Evolutionary conservation across 2,797 vertebrate genomes (phyloP), one percentile per base, ranked within the genome.

Genomic region (Gobio occitaniae): DNA sequence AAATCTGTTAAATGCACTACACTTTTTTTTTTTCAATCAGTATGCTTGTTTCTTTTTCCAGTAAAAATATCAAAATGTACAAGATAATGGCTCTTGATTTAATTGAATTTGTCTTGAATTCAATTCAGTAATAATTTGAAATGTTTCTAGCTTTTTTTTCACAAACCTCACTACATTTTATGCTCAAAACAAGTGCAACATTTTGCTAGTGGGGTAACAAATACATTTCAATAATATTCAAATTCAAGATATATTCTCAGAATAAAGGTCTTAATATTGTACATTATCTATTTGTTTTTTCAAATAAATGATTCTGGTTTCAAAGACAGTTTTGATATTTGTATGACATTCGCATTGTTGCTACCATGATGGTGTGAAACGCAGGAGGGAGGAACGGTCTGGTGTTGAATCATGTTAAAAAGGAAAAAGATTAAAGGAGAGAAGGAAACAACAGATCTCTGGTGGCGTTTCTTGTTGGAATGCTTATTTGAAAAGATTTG

Each of bases 371-470:
- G 77, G 63, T 56, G 72, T 65, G 56, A 75, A 75, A 65, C 16
- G 19, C 36, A 52, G 84, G 78, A 36, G 52, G 74, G 76, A 78
- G 61, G 25, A 48, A 47, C 48, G 8, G 41, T 38, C 70, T 75
- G 61, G 54, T 84, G 52, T 70, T 56, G 36, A 68, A 52, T 72
- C 1, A 3, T 17, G 11, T 84, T 68, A 38, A 44, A 66, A 87
- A 85, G 19, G 16, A 71, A 74, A 84, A 68, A 80, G 86, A 82
- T 82, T 76, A 47, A 54, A 76, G 56, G 56, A 59, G 17, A 61
- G 48, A 69, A 75, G 47, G 68, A 52, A 54, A 79, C 38, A 38
- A 78, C 38, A 74, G 77, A 84, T 86, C 76, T 79, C 61, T 77
- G 84, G 75, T 84, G 66, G 52, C 11, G 38, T 83, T 86, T 80